phyloP scores from a whole-genome alignment of 2,888 invertebrate species.

The Dynastes tityus region DNA sequence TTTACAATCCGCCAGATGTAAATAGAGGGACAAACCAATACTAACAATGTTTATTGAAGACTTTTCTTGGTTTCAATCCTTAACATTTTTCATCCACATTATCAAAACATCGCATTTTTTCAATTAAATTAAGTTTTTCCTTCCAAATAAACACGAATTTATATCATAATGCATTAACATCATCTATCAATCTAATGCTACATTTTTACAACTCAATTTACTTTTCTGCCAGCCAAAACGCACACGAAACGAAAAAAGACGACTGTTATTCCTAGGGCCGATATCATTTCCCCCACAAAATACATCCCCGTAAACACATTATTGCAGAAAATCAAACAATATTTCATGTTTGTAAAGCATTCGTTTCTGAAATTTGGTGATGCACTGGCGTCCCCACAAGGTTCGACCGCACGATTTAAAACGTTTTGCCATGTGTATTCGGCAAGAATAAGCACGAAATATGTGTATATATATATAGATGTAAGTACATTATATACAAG shows the following conservation, averaged over 20 bases:
- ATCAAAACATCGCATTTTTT: too few species aligned
- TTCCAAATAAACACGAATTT: too few species aligned
- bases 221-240: too few species aligned
- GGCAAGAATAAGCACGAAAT: not conserved
- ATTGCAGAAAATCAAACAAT: slow-evolving; percentile 55
- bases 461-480: not conserved
- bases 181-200: too few species aligned
- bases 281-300: slow-evolving; percentile 34
- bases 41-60: too few species aligned
- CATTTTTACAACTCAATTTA: slow-evolving; percentile 9
- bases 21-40: too few species aligned
- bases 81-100: too few species aligned
- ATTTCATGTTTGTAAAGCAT: slow-evolving; percentile 54
- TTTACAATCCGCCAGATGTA: too few species aligned
- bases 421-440: slow-evolving; percentile 6
- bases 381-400: not conserved
- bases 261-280: slow-evolving; percentile 2
- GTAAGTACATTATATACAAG: not conserved
- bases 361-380: slow-evolving; percentile 17
- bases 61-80: too few species aligned
- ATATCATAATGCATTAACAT: too few species aligned
- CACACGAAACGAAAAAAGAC: not conserved
- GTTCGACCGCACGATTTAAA: slow-evolving; percentile 32
- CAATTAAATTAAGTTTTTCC: too few species aligned
- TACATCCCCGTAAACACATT: slow-evolving; percentile 52